Evolutionary conservation across 2,113 vertebrate genomes (phyloP), one percentile per base, ranked within the genome.

Genomic region (Accipiter virgatus): DNA sequence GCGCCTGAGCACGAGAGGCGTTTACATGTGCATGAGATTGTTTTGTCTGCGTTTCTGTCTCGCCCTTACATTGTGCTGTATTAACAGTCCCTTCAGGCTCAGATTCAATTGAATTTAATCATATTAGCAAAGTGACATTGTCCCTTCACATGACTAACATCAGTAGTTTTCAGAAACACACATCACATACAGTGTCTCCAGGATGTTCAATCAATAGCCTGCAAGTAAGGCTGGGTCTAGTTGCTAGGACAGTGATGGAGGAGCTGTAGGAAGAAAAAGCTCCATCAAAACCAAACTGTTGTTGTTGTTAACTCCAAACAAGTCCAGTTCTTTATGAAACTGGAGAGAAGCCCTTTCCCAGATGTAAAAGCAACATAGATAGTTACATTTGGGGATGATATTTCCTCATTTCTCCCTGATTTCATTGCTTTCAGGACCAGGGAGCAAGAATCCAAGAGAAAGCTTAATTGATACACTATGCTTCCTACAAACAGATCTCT

Each of bases 391-490:
- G 17, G 45, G 36, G 14, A 34, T 20, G 8, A 43, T 11, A 16
- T 22, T 81, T 47, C 48, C 62, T 56, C 36, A 5, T 23, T 65
- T 42, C 52, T 72, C 62, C 27, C 25, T 22, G 5, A 12, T 55
- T 61, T 55, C 34, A 36, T 7, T 83, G 40, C 36, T 42, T 86
- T 48, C 72, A 77, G 79, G 70, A 88, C 17, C 22, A 67, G 26
- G 73, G 26, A 58, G 52, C 22, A 53, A 68, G 38, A 72, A 66
- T 32, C 43, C 58, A 40, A 25, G 16, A 55, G 10, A 29, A 58
- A 80, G n/a, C 13, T 68, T 9, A 23, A 53, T 26, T 0, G 0
- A 9, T 61, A 48, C 2, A 3, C 21, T 61, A 9, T 38, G 17
- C 48, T 40, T 38, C 58, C 73, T 20, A 75, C 32, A 17, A 9